These are phyloP conservation scores for Chrysomallon squamiferum DNA, from an alignment of 1,140 invertebrate species.

Conservation along the genomic window DNA sequence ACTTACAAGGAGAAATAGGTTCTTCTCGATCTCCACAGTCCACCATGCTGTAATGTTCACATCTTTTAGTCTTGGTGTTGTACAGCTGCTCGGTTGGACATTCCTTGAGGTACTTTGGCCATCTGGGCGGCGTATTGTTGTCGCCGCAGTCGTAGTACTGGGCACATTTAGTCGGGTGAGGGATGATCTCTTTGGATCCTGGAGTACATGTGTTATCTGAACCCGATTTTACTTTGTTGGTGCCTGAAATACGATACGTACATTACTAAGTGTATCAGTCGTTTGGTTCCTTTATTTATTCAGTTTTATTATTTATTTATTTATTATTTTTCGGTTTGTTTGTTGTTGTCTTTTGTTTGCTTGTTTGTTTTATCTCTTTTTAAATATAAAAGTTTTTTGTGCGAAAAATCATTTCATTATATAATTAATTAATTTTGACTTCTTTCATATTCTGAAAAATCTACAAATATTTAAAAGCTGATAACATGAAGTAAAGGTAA, in stretches of 20 bases:
- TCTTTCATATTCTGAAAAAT: too few relatives aligned
- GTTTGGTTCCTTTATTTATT: too few relatives aligned
- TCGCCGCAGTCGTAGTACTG: constrained; percentile 28
- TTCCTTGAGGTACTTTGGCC: constrained; percentile 19
- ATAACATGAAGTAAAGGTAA: too few relatives aligned
- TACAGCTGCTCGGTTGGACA: constrained; percentile 24
- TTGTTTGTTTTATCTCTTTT: too few relatives aligned
- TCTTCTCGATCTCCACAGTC: constrained; percentile 21
- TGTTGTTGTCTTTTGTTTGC: too few relatives aligned
- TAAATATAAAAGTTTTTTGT: too few relatives aligned
- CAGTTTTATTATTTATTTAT: too few relatives aligned
- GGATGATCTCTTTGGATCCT: constrained; percentile 1
- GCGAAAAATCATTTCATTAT: too few relatives aligned
- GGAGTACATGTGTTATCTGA: constrained; percentile 12
- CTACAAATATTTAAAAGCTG: too few relatives aligned
- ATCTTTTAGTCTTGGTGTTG: constrained; percentile 18
- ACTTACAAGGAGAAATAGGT: constrained; percentile 27
- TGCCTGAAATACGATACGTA: background rate
- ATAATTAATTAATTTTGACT: too few relatives aligned
- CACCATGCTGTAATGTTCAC: constrained; percentile 16
- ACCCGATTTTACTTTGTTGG: background rate
- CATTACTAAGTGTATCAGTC: too few relatives aligned
- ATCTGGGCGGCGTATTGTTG: constrained; percentile 5
- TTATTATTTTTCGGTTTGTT: too few relatives aligned
- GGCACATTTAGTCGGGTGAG: constrained; percentile 31